These are phyloP conservation scores for Ctenosaura bakeri DNA, from an alignment of 2,797 vertebrate species.

Conservation along the genomic window DNA sequence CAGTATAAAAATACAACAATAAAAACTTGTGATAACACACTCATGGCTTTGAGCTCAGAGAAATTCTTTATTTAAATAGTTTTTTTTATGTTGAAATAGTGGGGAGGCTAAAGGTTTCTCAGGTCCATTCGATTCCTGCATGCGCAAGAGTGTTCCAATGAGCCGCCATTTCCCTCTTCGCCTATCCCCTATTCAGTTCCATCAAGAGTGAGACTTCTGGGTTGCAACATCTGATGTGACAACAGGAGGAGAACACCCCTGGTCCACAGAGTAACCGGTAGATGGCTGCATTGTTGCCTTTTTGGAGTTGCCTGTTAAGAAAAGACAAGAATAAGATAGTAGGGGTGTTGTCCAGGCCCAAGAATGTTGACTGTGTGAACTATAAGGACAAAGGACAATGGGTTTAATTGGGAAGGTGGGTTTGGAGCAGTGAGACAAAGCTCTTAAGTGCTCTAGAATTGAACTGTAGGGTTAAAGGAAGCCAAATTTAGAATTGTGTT, in stretches of 20 bases:
- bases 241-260: no score
- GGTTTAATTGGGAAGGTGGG: no score
- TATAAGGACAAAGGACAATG: no score
- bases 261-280: background rate
- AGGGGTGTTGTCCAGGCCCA: no score
- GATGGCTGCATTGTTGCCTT: background rate
- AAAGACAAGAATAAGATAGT: background rate
- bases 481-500: no score
- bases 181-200: background rate
- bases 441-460: no score
- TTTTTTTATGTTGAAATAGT: background rate
- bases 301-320: background rate
- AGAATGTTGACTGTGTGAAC: background rate
- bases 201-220: background rate
- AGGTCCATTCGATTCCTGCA: background rate
- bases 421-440: no score
- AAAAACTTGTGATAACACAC: background rate
- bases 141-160: background rate
- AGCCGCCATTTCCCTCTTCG: constrained; percentile 14
- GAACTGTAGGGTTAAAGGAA: no score
- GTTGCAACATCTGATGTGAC: background rate
- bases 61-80: constrained; percentile 19
- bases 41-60: background rate
- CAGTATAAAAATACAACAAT: no score
- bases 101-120: background rate